Percentiles rank a stretch among this genome's conserved stretches.
Evolutionary conservation across 2,113 vertebrate genomes (phyloP).

Genomic region (Corythoichthys haematopterus): DNA sequence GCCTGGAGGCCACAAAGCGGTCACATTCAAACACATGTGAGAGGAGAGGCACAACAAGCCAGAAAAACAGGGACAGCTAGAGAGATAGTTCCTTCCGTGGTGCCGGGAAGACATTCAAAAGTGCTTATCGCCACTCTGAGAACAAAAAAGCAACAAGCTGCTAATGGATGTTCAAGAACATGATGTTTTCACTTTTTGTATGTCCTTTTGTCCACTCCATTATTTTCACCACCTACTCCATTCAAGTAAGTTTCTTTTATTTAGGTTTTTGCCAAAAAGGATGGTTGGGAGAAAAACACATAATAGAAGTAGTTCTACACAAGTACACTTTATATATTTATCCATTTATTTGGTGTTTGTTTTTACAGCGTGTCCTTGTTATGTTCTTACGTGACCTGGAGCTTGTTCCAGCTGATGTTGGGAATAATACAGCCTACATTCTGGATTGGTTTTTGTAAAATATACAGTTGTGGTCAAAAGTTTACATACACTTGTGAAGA

Average conservation of each 20-base stretch:
- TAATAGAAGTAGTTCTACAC: too few relatives aligned
- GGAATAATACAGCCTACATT: too few relatives aligned
- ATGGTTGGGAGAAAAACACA: constrained; percentile 28
- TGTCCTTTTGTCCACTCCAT: constrained; percentile 4
- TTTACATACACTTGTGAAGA: too few relatives aligned
- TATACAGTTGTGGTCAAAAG: too few relatives aligned
- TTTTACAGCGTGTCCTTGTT: too few relatives aligned
- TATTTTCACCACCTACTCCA: constrained; percentile 3
- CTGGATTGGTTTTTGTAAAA: too few relatives aligned
- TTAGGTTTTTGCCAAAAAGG: constrained; percentile 22
- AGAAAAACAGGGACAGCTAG: not conserved
- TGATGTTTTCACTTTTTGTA: not conserved
- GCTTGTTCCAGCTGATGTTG: too few relatives aligned
- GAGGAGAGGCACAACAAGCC: not conserved
- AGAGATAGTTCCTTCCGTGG: constrained; percentile 3
- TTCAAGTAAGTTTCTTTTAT: constrained; percentile 24
- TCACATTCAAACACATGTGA: constrained; percentile 53
- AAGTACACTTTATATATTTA: too few relatives aligned
- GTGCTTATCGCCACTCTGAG: constrained; percentile 24
- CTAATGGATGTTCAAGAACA: constrained; percentile 12
- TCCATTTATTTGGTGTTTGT: too few relatives aligned
- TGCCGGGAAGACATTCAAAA: constrained; percentile 21
- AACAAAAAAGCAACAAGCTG: constrained; percentile 16
- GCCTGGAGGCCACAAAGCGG: constrained; percentile 44
- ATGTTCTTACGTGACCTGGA: too few relatives aligned